Conservation (phyloP, 1,140 invertebrate genomes). For the Maniola jurtina region DNA sequence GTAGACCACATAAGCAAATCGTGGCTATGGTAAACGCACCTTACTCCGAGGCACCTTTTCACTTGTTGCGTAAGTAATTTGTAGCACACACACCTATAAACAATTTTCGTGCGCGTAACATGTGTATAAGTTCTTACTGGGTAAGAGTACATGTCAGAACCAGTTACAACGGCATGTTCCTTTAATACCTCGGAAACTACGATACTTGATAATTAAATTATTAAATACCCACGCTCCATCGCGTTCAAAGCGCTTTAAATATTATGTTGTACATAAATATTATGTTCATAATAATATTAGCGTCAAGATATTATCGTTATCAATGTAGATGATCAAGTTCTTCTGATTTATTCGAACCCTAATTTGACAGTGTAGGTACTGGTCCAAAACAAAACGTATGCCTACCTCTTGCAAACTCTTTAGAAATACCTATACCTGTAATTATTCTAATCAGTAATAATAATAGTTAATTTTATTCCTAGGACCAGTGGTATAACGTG, state of each 20-base stretch:
- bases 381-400: no score
- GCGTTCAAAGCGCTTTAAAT: conserved; percentile 27
- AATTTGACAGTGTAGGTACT: background rate
- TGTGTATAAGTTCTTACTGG: conserved; percentile 47
- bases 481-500: no score
- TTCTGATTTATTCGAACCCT: background rate
- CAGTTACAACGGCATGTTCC: conserved; percentile 46
- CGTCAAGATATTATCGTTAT: background rate
- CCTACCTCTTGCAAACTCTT: no score
- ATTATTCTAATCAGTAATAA: no score
- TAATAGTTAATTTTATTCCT: no score
- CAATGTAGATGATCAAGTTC: background rate
- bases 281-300: background rate
- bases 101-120: conserved; percentile 38
- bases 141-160: conserved; percentile 43
- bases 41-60: conserved; percentile 27
- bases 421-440: no score
- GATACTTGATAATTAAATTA: conserved; percentile 32
- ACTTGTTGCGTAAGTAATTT: conserved; percentile 51
- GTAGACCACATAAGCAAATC: background rate
- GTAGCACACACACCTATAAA: conserved; percentile 24
- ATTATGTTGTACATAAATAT: conserved; percentile 10
- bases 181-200: conserved; percentile 41
- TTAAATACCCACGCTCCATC: conserved; percentile 30
- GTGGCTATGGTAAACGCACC: background rate